phyloP scores from a whole-genome alignment of 2,888 invertebrate species.

The Gibbula magus region DNA sequence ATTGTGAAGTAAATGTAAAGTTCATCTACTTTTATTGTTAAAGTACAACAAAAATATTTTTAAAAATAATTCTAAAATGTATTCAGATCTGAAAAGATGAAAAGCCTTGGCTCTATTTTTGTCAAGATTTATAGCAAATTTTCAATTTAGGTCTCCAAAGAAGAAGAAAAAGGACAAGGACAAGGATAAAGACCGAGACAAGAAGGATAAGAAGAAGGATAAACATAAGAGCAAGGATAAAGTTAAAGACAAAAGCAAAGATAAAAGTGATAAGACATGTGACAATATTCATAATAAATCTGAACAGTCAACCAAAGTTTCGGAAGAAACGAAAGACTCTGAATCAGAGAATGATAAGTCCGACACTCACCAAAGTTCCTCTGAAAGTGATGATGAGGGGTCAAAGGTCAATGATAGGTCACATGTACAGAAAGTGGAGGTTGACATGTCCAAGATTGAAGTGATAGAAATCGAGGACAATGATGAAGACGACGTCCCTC shows the following conservation, averaged over 20 bases:
- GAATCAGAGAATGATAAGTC: conserved; percentile 4
- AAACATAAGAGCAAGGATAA: conserved; percentile 36
- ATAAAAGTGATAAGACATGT: background rate
- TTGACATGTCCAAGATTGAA: background rate
- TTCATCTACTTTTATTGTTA: too few species aligned
- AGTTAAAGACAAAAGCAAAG: conserved; percentile 19
- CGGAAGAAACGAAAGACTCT: background rate
- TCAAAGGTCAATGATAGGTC: background rate
- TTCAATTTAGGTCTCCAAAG: conserved; percentile 33
- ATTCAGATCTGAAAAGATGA: background rate
- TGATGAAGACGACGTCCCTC: background rate
- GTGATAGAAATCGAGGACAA: conserved; percentile 14
- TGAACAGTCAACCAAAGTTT: background rate
- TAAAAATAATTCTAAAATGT: background rate
- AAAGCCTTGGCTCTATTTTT: background rate
- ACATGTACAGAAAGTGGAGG: background rate
- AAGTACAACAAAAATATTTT: too few species aligned
- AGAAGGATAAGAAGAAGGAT: conserved; percentile 27
- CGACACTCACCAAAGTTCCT: background rate
- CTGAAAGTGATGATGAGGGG: background rate
- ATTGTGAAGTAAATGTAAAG: background rate
- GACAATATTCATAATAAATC: background rate
- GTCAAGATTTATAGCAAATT: background rate
- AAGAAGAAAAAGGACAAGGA: conserved; percentile 34
- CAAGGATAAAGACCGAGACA: conserved; percentile 28